Percentiles rank a stretch among this genome's conserved stretches.
Conservation (phyloP, 2,113 vertebrate species). For the Alligator sinensis region DNA sequence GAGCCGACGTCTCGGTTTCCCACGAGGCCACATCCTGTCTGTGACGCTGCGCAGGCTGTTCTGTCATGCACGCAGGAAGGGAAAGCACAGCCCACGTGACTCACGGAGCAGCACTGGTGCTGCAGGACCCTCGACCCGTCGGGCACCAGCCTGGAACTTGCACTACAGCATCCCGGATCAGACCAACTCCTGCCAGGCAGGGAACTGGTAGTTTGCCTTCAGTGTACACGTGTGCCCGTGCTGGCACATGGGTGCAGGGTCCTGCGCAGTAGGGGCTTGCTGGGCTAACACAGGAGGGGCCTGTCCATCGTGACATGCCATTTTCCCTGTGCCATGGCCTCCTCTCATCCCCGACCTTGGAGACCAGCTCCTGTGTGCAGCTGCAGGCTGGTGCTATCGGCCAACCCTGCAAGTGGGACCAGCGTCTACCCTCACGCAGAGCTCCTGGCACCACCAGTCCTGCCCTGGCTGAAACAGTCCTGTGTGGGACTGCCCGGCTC, state of each 20-base stretch:
- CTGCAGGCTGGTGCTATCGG: not conserved
- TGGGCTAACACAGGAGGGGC: accelerated
- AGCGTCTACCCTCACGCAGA: not conserved
- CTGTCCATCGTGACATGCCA: accelerated
- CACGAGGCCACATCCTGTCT: not conserved
- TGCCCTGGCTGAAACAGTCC: not conserved
- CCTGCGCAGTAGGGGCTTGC: accelerated
- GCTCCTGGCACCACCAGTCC: not conserved
- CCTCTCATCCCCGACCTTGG: not conserved
- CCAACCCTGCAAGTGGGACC: not conserved
- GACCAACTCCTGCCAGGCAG: accelerated
- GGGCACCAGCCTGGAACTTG: not conserved
- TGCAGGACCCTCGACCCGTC: not conserved
- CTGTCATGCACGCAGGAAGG: not conserved
- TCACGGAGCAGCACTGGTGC: not conserved
- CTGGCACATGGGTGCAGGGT: accelerated
- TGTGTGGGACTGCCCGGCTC: not conserved
- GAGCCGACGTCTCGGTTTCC: too few species aligned
- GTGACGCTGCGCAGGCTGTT: not conserved
- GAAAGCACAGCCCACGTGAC: not conserved
- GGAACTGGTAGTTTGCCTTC: not conserved
- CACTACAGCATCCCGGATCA: not conserved
- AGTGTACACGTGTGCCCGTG: not conserved
- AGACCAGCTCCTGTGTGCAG: not conserved
- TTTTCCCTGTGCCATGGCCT: accelerated